Conservation (phyloP, 2,888 invertebrate species). For the Gryllus longicercus region DNA sequence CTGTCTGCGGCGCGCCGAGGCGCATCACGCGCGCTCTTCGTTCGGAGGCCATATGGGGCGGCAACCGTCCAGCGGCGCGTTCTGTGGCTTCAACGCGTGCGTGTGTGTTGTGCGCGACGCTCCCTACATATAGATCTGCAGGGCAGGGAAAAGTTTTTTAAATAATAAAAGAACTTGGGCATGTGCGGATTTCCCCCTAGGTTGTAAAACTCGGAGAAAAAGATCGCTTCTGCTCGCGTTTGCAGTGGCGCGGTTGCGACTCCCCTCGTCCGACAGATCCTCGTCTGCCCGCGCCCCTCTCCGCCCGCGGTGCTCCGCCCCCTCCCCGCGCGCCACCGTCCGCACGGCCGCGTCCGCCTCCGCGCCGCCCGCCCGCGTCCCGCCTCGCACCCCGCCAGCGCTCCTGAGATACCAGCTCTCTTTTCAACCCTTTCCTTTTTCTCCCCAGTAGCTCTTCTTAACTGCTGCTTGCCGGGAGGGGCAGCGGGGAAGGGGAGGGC, state of each 20-base stretch:
- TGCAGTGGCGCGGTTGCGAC: neutral
- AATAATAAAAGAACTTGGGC: neutral
- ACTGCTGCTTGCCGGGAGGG: constrained; percentile 31
- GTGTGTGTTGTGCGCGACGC: neutral
- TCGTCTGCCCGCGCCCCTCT: neutral
- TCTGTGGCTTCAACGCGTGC: neutral
- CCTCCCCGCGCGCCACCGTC: constrained; percentile 21
- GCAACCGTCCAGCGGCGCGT: neutral
- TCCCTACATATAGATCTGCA: neutral
- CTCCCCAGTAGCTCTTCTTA: constrained; percentile 40
- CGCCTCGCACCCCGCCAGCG: constrained; percentile 30
- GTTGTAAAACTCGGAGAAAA: constrained; percentile 26
- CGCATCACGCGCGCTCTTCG: no score
- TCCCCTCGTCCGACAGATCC: constrained; percentile 7
- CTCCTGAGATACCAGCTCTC: constrained; percentile 28
- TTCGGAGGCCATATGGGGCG: no score
- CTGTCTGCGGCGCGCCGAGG: no score
- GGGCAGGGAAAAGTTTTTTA: neutral
- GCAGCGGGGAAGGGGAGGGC: constrained; percentile 28
- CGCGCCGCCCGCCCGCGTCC: constrained; percentile 22
- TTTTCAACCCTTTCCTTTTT: constrained; percentile 35
- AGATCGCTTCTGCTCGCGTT: constrained; percentile 20
- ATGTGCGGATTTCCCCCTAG: constrained; percentile 1
- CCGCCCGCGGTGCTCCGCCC: constrained; percentile 3
- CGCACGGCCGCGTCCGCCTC: constrained; percentile 21